Conservation (phyloP, 2,797 vertebrate genomes). For the Neosilurus mollespiculum region DNA sequence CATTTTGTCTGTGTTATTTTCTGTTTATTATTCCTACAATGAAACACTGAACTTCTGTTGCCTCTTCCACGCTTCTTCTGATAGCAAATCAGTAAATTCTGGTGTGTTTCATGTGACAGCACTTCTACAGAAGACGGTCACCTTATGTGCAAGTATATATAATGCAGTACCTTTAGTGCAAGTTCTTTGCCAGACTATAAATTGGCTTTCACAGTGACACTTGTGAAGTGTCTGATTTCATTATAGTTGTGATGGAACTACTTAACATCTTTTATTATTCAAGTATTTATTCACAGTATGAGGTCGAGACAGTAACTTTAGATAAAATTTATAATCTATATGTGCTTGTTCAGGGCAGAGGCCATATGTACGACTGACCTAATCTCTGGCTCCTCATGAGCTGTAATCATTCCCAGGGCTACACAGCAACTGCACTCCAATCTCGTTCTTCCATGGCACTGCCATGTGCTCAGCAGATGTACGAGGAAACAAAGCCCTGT, state of each 20-base stretch:
- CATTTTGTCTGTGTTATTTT: too few relatives aligned
- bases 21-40: too few relatives aligned
- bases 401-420: conserved; percentile 62
- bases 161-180: too few relatives aligned
- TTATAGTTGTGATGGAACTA: not conserved
- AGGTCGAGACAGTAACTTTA: conserved; percentile 2
- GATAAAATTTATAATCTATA: conserved; percentile 14
- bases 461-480: conserved; percentile 73
- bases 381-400: conserved; percentile 48
- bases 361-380: conserved; percentile 40
- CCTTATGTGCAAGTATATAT: too few relatives aligned
- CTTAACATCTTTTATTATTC: not conserved
- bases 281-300: conserved; percentile 1
- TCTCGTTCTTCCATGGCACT: conserved; percentile 45
- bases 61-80: too few relatives aligned
- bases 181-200: too few relatives aligned
- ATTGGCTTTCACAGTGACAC: too few relatives aligned
- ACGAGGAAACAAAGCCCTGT: conserved; percentile 53
- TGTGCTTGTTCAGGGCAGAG: conserved; percentile 31
- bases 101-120: too few relatives aligned
- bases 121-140: too few relatives aligned
- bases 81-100: too few relatives aligned
- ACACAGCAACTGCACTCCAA: conserved; percentile 31
- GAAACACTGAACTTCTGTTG: too few relatives aligned
- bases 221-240: not conserved